Conservation (phyloP, 2,888 invertebrate species). For the Escarpia spicata region DNA sequence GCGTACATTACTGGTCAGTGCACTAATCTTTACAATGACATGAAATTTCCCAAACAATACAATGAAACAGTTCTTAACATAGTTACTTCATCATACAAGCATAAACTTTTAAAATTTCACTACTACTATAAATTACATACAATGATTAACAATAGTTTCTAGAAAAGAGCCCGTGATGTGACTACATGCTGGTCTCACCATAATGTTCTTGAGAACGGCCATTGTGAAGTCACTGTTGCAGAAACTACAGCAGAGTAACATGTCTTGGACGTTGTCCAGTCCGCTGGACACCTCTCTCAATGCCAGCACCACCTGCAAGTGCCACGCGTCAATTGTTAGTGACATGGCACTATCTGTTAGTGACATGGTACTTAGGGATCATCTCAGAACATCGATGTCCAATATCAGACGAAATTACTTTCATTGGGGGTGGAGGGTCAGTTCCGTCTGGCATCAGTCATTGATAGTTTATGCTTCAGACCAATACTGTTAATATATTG, state of each 20-base stretch:
- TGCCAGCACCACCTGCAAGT: conserved; percentile 62
- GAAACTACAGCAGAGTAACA: conserved; percentile 63
- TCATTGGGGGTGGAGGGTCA: background rate
- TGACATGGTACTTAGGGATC: no score
- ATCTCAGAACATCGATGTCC: no score
- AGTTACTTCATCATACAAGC: no score
- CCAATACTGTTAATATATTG: no score
- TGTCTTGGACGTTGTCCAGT: conserved; percentile 57
- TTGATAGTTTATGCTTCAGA: background rate
- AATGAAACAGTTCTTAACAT: no score
- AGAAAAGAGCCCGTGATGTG: background rate
- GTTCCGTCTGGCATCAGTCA: background rate
- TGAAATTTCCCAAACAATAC: no score
- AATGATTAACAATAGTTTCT: background rate
- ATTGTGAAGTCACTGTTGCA: conserved; percentile 62
- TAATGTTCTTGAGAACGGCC: conserved; percentile 61
- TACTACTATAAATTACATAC: background rate
- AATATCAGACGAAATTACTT: no score
- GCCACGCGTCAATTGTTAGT: background rate
- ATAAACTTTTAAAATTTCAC: no score
- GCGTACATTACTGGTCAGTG: background rate
- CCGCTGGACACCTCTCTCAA: conserved; percentile 59
- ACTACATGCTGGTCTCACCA: conserved; percentile 53
- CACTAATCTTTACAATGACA: no score
- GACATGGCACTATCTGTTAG: background rate